Base-by-base conservation (phyloP, 2,888 invertebrate genomes). In the Strigamia crassipes region DNA sequence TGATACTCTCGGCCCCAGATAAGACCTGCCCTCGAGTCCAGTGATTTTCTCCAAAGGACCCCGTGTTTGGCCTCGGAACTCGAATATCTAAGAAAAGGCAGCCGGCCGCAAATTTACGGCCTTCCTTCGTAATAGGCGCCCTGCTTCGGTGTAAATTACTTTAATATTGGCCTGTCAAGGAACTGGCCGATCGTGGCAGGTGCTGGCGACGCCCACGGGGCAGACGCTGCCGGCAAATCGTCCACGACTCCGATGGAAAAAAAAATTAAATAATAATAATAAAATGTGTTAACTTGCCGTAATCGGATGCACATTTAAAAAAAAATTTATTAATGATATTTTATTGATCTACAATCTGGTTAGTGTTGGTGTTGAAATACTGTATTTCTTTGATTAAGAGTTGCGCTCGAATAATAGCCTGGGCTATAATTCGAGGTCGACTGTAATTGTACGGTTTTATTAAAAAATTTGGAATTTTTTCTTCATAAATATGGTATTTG, bases 61-160 rank as follows among this genome's bases (percentile, higher is more conserved):
- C 34, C 31, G 38, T 78, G 23, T 21, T 38, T 38, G 78, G 78
- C 78, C 78, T 78, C 78, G 78, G n/a, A 78, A 27, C n/a, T n/a
- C 31, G 23, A 78, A 78, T 34, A 34, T 31, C 34, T 78, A 38
- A 31, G 79, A 34, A 41, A 23, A 42, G 23, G 46, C 23, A 41
- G 42, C 79, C 79, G 79, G 79, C 79, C 79, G 38, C 23, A 42
- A 79, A 79, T 42, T 42, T 42, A 38, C 79, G 79, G 41, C 79
- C 15, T 38, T 34, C 38, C 42, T 23, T 21, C 42, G 41, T 79
- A 79, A 79, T 79, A 42, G 79, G 38, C 31, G 79, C 38, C 38
- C 79, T 23, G 46, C 42, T n/a, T 23, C 42, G 79, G 79, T 79
- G 79, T 79, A 79, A 79, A 79, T 79, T 79, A 79, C 79, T 23